Conservation (phyloP, 35 echinoderm and acorn worm genomes). For the Anneissia japonica region DNA sequence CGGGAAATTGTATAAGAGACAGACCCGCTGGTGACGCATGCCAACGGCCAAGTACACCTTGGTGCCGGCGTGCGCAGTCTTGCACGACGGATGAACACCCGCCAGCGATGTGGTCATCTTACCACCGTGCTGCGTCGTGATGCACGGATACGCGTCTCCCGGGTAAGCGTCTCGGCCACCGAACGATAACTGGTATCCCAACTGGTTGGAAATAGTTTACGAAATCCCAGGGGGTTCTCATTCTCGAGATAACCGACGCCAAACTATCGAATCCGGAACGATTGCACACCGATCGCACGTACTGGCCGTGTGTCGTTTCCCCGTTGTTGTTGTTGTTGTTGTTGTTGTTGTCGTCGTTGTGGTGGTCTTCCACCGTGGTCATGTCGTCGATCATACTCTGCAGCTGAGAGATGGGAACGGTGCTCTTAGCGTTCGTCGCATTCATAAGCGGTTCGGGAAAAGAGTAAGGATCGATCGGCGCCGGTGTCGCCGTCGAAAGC, state of each 20-base stretch:
- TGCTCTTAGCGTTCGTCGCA: not conserved
- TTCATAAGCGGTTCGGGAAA: not conserved
- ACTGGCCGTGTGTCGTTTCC: not conserved
- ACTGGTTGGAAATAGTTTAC: not conserved
- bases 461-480: not conserved
- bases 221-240: not conserved
- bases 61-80: not conserved
- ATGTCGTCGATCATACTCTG: too few species aligned
- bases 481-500: not conserved
- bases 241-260: not conserved
- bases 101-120: not conserved
- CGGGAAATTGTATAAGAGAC: too few species aligned
- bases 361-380: too few species aligned
- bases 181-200: not conserved
- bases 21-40: too few species aligned
- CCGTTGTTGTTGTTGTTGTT: too few species aligned
- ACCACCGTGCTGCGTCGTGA: not conserved
- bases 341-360: too few species aligned
- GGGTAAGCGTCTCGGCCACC: not conserved
- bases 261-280: not conserved
- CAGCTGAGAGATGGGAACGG: too few species aligned
- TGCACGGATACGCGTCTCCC: not conserved
- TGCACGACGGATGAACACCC: not conserved
- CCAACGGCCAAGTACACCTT: not conserved
- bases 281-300: not conserved